phyloP scores from a whole-genome alignment of 2,888 invertebrate species.

The Phytoseiulus persimilis region DNA sequence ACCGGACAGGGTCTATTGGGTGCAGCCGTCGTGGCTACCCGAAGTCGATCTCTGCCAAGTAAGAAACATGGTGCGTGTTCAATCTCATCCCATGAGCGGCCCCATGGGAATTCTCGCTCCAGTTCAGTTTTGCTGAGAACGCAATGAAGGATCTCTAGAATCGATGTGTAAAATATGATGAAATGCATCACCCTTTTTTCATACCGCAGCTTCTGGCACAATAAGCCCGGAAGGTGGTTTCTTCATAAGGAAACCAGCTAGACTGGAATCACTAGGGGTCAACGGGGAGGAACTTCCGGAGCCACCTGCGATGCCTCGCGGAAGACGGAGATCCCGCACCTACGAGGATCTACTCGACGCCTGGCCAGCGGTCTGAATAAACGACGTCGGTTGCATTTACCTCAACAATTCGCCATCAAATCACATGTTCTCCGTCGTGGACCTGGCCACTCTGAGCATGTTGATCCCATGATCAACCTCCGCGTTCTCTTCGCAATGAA shows the following conservation, averaged over 20 bases:
- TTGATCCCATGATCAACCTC: background rate
- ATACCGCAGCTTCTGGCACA: background rate
- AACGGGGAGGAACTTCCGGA: slow-evolving; percentile 25
- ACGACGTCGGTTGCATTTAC: background rate
- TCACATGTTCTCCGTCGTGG: background rate
- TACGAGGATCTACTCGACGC: slow-evolving; percentile 35
- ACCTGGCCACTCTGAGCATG: background rate
- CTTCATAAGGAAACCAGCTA: slow-evolving; percentile 27
- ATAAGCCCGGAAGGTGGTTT: slow-evolving; percentile 27
- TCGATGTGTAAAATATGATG: too few species aligned
- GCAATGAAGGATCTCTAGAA: too few species aligned
- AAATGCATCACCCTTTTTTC: background rate
- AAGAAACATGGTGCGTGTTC: slow-evolving; percentile 13
- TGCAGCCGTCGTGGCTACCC: slow-evolving; percentile 32
- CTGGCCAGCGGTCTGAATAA: slow-evolving; percentile 6
- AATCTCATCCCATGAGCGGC: background rate
- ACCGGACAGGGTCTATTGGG: slow-evolving; percentile 18
- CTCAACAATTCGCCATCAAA: background rate
- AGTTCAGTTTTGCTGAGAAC: too few species aligned
- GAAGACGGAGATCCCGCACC: slow-evolving; percentile 25
- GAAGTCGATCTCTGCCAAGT: slow-evolving; percentile 21
- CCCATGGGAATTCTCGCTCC: too few species aligned
- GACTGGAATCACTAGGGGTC: slow-evolving; percentile 19
- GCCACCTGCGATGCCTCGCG: slow-evolving; percentile 14
- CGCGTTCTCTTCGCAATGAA: background rate